Conservation (phyloP, 2,888 invertebrate genomes). For the Agrotis exclamationis region DNA sequence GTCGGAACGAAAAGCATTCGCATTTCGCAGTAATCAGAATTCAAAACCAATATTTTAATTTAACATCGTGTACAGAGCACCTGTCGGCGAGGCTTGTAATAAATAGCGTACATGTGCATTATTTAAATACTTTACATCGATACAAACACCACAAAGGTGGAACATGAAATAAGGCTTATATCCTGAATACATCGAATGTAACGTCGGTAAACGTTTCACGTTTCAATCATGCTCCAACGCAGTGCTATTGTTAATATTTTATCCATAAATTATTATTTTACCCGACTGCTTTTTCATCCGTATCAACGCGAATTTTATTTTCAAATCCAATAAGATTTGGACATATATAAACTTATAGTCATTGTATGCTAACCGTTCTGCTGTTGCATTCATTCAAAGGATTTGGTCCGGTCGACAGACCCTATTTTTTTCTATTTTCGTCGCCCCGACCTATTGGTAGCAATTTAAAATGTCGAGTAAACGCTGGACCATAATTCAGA, state of each 20-base stretch:
- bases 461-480: slow-evolving; percentile 61
- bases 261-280: slow-evolving; percentile 52
- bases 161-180: slow-evolving; percentile 61
- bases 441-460: slow-evolving; percentile 47
- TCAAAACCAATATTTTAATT: slow-evolving; percentile 63
- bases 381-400: slow-evolving; percentile 64
- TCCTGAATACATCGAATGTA: slow-evolving; percentile 45
- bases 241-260: slow-evolving; percentile 60
- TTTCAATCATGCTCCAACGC: slow-evolving; percentile 63
- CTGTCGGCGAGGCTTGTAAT: slow-evolving; percentile 63
- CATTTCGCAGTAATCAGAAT: slow-evolving; percentile 43
- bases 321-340: slow-evolving; percentile 71
- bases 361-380: slow-evolving; percentile 57
- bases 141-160: slow-evolving; percentile 58
- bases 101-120: slow-evolving; percentile 64
- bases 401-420: slow-evolving; percentile 49
- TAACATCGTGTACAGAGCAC: slow-evolving; percentile 56
- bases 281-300: slow-evolving; percentile 49
- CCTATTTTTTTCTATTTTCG: slow-evolving; percentile 46
- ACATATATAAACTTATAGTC: slow-evolving; percentile 53
- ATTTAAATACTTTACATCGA: slow-evolving; percentile 64
- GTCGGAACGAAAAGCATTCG: slow-evolving; percentile 30
- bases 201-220: slow-evolving; percentile 54
- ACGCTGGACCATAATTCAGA: slow-evolving; percentile 66
- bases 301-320: slow-evolving; percentile 69